Percentiles rank a stretch among this genome's conserved stretches.
These are phyloP conservation scores for Riptortus pedestris DNA, from an alignment of 1,140 invertebrate genomes.

Conservation along the genomic window DNA sequence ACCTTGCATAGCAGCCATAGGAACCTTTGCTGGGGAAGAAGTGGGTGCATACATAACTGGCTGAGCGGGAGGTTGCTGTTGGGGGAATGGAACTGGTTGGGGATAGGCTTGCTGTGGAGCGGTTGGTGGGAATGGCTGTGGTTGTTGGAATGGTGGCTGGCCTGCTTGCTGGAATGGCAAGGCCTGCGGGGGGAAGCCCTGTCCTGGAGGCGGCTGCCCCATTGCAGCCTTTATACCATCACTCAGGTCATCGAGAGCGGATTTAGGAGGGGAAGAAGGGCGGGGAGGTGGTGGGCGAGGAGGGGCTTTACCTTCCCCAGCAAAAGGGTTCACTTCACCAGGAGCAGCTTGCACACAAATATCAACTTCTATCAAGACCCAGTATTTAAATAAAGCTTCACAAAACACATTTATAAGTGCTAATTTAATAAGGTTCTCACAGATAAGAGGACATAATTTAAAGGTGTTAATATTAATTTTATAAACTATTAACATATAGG, in stretches of 20 bases:
- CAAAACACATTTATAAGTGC: not conserved
- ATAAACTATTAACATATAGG: too few relatives aligned
- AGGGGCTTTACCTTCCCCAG: slow-evolving; percentile 33
- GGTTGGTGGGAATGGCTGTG: not conserved
- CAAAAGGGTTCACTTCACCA: slow-evolving; percentile 34
- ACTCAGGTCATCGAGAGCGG: slow-evolving; percentile 58
- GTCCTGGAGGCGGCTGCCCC: slow-evolving; percentile 38
- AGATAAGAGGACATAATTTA: not conserved
- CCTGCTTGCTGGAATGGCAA: slow-evolving; percentile 15
- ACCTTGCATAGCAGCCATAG: slow-evolving; percentile 25
- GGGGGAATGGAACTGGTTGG: not conserved
- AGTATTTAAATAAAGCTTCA: not conserved
- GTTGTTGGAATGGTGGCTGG: not conserved
- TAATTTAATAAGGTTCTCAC: not conserved
- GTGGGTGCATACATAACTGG: not conserved
- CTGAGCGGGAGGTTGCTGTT: not conserved
- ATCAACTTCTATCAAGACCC: slow-evolving; percentile 24
- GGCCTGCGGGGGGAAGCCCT: slow-evolving; percentile 3
- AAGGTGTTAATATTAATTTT: too few relatives aligned
- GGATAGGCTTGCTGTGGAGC: not conserved
- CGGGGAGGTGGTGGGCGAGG: slow-evolving; percentile 41
- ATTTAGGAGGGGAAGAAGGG: slow-evolving; percentile 40
- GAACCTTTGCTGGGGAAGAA: slow-evolving; percentile 28
- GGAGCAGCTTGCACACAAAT: slow-evolving; percentile 36
- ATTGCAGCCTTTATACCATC: slow-evolving; percentile 56